Evolutionary conservation across 2,888 invertebrate species (phyloP).

Genomic region (Nymphalis polychloros): DNA sequence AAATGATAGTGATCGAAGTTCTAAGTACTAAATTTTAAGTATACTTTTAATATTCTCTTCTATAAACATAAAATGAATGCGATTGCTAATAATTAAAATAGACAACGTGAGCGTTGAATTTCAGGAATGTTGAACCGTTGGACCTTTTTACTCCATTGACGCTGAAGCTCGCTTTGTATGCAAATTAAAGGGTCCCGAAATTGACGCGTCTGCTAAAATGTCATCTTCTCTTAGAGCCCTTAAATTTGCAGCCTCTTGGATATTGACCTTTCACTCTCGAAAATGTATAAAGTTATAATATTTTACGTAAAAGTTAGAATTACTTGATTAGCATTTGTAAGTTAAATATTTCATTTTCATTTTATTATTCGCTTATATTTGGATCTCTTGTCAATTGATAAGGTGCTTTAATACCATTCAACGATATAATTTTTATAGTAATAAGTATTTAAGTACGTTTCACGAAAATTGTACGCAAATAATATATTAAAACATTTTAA

Average conservation of each 20-base stretch:
- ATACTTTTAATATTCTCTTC: not conserved
- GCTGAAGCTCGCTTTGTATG: slow-evolving; percentile 67
- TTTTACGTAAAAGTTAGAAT: slow-evolving; percentile 18
- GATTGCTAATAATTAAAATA: slow-evolving; percentile 34
- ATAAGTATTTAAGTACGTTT: no score
- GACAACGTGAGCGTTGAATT: slow-evolving; percentile 23
- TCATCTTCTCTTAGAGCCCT: slow-evolving; percentile 37
- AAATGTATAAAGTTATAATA: slow-evolving; percentile 23
- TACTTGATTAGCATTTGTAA: not conserved
- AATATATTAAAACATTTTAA: no score
- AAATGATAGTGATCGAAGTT: no score
- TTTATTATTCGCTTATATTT: not conserved
- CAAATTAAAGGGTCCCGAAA: slow-evolving; percentile 74
- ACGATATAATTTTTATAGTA: no score
- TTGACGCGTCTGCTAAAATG: slow-evolving; percentile 50
- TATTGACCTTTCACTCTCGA: slow-evolving; percentile 32
- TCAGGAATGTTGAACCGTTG: slow-evolving; percentile 35
- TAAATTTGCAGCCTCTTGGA: slow-evolving; percentile 36
- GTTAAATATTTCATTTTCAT: not conserved
- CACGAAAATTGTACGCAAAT: no score
- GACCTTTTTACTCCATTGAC: slow-evolving; percentile 61
- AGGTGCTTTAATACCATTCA: not conserved
- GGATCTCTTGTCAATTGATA: not conserved
- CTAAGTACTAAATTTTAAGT: no score
- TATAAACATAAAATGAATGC: slow-evolving; percentile 11